These are phyloP conservation scores for Addax nasomaculatus DNA, from an alignment of 2,113 vertebrate genomes.

Conservation along the genomic window DNA sequence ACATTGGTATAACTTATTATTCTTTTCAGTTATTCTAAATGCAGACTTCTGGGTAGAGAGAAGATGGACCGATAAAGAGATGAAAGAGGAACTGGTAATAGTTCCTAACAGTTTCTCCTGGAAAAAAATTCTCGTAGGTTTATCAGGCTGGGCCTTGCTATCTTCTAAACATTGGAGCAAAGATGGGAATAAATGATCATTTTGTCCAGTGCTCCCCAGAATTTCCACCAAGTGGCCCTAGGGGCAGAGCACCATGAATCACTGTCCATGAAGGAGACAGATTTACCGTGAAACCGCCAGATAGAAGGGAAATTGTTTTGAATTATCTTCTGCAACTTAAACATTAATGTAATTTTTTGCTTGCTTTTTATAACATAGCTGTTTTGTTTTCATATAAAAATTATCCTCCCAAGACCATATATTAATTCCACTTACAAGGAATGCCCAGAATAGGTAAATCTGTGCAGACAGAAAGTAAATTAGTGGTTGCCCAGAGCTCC, in stretches of 20 bases:
- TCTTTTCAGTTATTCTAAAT: not conserved
- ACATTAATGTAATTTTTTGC: slow-evolving; percentile 29
- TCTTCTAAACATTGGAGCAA: not conserved
- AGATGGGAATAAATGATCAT: not conserved
- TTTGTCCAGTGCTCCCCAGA: not conserved
- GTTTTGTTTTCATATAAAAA: slow-evolving; percentile 60
- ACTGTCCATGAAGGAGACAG: not conserved
- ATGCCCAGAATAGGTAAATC: not conserved
- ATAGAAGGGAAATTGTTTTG: not conserved
- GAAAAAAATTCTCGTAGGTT: not conserved
- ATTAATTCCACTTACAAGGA: not conserved
- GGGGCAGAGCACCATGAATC: not conserved
- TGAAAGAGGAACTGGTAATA: not conserved
- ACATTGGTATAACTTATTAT: not conserved
- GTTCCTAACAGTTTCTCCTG: not conserved
- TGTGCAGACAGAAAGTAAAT: not conserved
- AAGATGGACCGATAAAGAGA: not conserved
- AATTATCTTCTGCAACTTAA: slow-evolving; percentile 42
- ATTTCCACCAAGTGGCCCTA: not conserved
- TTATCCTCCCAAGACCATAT: slow-evolving; percentile 21
- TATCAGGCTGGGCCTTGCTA: not conserved
- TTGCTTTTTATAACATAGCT: slow-evolving; percentile 50
- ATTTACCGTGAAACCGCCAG: not conserved
- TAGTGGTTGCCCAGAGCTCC: not conserved
- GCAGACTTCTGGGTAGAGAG: not conserved